phyloP scores from a whole-genome alignment of 2,797 vertebrate species.

The Lateolabrax maculatus region DNA sequence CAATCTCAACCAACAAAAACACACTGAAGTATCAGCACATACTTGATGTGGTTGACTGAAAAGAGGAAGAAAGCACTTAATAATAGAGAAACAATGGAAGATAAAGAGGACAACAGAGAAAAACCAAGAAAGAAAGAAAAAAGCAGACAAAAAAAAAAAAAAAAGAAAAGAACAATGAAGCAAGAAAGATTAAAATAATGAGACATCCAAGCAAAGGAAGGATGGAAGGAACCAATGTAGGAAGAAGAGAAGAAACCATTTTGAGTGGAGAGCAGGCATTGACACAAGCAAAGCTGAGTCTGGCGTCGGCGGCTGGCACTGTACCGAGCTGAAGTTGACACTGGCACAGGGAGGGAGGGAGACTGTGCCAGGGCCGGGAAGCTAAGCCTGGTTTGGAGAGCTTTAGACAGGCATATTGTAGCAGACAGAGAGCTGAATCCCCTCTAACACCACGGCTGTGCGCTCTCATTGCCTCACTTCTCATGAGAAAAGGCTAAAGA shows the following conservation, averaged over 20 bases:
- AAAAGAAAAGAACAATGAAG: background rate
- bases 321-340: conserved; percentile 68
- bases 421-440: conserved; percentile 69
- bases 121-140: background rate
- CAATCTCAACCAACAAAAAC: background rate
- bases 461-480: conserved; percentile 58
- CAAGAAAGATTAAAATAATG: background rate
- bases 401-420: conserved; percentile 70
- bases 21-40: no score
- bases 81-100: background rate
- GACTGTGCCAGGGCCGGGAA: conserved; percentile 57
- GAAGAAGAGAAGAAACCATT: conserved; percentile 18
- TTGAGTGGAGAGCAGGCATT: conserved; percentile 12
- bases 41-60: background rate
- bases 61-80: background rate
- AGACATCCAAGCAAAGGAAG: background rate
- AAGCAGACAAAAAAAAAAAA: background rate
- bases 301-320: conserved; percentile 50
- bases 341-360: conserved; percentile 55
- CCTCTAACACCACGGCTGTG: conserved; percentile 46
- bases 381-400: conserved; percentile 74
- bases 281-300: conserved; percentile 59
- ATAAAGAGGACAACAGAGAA: background rate
- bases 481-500: conserved; percentile 61
- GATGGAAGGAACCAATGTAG: background rate